Conservation (phyloP, 2,113 vertebrate genomes). For the Bujurquina vittata region DNA sequence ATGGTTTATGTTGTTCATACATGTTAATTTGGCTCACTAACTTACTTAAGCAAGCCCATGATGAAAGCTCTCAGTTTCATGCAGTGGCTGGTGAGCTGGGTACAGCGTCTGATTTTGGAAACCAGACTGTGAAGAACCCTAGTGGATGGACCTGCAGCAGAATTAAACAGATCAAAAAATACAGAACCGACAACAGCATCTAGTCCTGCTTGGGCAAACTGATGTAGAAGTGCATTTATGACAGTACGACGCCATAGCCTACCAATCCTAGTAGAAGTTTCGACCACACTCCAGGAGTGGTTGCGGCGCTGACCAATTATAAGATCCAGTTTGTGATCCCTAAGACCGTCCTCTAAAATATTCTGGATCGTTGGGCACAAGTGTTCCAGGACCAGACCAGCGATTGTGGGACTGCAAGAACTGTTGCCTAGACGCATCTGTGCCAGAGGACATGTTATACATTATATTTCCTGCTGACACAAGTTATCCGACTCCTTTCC, state of each 20-base stretch:
- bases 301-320: slow-evolving; percentile 91
- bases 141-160: slow-evolving; percentile 86
- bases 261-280: slow-evolving; percentile 91
- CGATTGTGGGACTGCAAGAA: slow-evolving; percentile 89
- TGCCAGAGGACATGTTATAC: neutral
- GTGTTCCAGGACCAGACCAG: slow-evolving; percentile 91
- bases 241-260: neutral
- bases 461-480: slow-evolving; percentile 23
- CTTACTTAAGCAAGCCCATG: slow-evolving; percentile 97
- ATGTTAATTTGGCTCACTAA: slow-evolving; percentile 10
- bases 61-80: slow-evolving; percentile 96
- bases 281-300: slow-evolving; percentile 90
- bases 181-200: neutral
- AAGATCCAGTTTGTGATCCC: slow-evolving; percentile 90
- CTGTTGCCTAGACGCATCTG: slow-evolving; percentile 95
- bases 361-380: slow-evolving; percentile 90
- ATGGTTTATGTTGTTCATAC: neutral
- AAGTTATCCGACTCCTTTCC: slow-evolving; percentile 13
- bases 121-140: slow-evolving; percentile 88
- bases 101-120: slow-evolving; percentile 87
- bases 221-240: neutral
- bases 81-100: slow-evolving; percentile 87
- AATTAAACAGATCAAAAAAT: neutral
- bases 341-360: slow-evolving; percentile 90
- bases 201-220: neutral